Evolutionary conservation across 2,888 invertebrate genomes (phyloP).

Genomic region (Stenodera caucasica): DNA sequence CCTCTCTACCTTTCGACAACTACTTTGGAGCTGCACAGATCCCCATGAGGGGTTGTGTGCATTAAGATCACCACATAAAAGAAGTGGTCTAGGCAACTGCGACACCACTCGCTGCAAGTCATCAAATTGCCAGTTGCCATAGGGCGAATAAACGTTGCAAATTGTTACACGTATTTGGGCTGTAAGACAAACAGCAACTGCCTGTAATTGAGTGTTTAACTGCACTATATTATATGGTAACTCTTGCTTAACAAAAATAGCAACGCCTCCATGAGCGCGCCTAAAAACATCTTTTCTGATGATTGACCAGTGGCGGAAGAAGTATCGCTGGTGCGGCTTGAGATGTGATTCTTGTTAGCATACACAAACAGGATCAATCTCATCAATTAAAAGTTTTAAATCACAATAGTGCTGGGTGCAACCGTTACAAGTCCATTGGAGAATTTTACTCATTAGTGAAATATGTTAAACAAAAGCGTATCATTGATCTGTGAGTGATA

Average conservation of each 20-base stretch:
- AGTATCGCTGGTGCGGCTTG: background rate
- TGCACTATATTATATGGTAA: background rate
- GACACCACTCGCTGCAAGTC: too few relatives aligned
- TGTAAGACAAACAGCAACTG: background rate
- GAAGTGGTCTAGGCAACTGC: too few relatives aligned
- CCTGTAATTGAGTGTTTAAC: background rate
- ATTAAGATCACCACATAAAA: too few relatives aligned
- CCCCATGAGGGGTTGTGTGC: too few relatives aligned
- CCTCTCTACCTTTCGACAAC: too few relatives aligned
- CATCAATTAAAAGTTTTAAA: background rate
- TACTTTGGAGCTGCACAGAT: too few relatives aligned
- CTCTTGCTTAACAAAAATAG: background rate
- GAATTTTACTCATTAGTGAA: background rate
- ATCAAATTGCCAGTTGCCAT: too few relatives aligned
- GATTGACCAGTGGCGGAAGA: background rate
- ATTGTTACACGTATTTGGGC: background rate
- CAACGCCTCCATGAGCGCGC: too few relatives aligned
- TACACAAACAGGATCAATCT: background rate
- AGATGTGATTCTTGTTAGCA: constrained; percentile 4
- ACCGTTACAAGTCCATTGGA: constrained; percentile 1
- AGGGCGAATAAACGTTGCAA: too few relatives aligned
- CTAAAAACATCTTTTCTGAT: background rate
- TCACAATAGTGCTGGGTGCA: background rate
- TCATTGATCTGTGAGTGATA: background rate
- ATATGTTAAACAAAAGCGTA: background rate